phyloP scores from a whole-genome alignment of 2,888 invertebrate genomes.

The Leptarthrus brevirostris region DNA sequence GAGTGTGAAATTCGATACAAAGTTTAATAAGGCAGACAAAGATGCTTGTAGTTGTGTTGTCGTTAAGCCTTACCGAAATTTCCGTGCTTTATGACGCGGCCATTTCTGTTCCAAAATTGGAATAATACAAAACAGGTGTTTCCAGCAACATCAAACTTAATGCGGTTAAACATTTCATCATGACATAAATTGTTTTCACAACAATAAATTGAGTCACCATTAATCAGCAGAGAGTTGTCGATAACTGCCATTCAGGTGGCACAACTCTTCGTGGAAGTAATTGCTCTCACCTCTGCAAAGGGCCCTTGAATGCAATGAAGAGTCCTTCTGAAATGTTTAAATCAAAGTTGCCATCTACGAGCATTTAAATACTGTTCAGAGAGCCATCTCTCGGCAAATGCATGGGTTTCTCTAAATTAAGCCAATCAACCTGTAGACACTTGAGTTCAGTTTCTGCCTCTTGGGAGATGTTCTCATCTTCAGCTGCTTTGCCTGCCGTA shows the following conservation, averaged over 20 bases:
- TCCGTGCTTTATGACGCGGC: too few relatives aligned
- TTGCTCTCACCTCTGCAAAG: conserved; percentile 21
- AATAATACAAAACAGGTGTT: too few relatives aligned
- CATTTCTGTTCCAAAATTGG: too few relatives aligned
- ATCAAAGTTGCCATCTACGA: conserved; percentile 32
- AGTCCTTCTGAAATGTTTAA: conserved; percentile 6
- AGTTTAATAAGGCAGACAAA: background rate
- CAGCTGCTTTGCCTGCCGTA: conserved; percentile 15
- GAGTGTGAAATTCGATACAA: conserved; percentile 14
- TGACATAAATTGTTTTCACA: background rate
- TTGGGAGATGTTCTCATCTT: conserved; percentile 36
- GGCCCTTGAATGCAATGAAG: conserved; percentile 9
- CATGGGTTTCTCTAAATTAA: conserved; percentile 44
- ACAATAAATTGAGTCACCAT: background rate
- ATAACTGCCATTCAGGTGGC: conserved; percentile 12
- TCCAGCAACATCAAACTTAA: too few relatives aligned
- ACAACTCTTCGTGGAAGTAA: conserved; percentile 23
- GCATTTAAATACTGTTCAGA: conserved; percentile 11
- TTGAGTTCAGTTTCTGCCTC: conserved; percentile 35
- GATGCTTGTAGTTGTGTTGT: background rate
- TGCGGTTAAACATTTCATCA: too few relatives aligned
- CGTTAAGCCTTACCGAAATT: too few relatives aligned
- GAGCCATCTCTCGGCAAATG: conserved; percentile 22
- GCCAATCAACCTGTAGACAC: conserved; percentile 41
- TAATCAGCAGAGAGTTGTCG: conserved; percentile 33